These are phyloP conservation scores for Rhynchotus rufescens DNA, from an alignment of 2,797 vertebrate genomes.

Conservation along the genomic window DNA sequence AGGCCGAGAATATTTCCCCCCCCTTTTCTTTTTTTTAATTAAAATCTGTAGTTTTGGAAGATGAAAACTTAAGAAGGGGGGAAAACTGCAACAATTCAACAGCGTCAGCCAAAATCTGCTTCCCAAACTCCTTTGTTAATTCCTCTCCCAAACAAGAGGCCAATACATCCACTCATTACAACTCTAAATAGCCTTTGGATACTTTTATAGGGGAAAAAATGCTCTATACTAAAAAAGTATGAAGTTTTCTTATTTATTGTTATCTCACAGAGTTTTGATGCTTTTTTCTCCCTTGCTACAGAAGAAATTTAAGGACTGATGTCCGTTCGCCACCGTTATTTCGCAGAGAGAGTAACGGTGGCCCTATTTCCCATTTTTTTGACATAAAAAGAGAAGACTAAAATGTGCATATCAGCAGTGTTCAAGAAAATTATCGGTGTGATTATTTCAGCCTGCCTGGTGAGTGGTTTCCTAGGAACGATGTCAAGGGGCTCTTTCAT, in stretches of 20 bases:
- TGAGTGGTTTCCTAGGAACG: constrained; percentile 61
- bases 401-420: constrained; percentile 27
- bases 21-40: constrained; percentile 78
- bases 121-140: constrained; percentile 40
- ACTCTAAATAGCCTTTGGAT: constrained; percentile 25
- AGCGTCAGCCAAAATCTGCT: constrained; percentile 54
- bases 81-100: constrained; percentile 36
- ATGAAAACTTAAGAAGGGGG: constrained; percentile 65
- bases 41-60: constrained; percentile 79
- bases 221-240: background rate
- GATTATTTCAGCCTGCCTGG: constrained; percentile 62
- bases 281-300: background rate
- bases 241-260: background rate
- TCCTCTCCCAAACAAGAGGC: constrained; percentile 31
- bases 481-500: constrained; percentile 49
- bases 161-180: background rate
- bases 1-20: constrained; percentile 61
- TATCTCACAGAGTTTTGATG: background rate
- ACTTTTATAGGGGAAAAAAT: background rate
- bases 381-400: constrained; percentile 34
- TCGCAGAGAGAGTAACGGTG: constrained; percentile 26
- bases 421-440: constrained; percentile 49
- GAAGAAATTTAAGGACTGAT: constrained; percentile 27
- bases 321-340: constrained; percentile 31
- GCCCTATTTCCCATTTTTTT: constrained; percentile 26